Conservation (phyloP, 2,888 invertebrate genomes). For the Hoplodrina blanda region DNA sequence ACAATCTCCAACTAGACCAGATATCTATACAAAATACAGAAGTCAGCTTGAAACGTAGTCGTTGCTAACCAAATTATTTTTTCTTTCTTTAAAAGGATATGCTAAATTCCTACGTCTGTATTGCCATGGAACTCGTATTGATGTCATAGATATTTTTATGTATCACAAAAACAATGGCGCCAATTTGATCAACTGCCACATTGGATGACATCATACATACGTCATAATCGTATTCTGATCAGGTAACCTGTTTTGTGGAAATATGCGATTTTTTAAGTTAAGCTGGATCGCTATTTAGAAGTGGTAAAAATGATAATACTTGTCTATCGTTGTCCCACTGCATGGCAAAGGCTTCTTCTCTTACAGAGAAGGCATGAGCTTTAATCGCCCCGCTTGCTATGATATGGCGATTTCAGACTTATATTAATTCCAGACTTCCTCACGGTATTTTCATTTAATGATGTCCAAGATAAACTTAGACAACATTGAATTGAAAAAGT, state of each 20-base stretch:
- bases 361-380: too few relatives aligned
- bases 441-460: too few relatives aligned
- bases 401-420: too few relatives aligned
- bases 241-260: slow-evolving; percentile 33
- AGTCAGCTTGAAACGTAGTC: background rate
- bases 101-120: slow-evolving; percentile 5
- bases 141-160: slow-evolving; percentile 56
- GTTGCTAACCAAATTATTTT: background rate
- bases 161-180: slow-evolving; percentile 45
- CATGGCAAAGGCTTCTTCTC: too few relatives aligned
- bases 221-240: slow-evolving; percentile 70
- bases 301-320: too few relatives aligned
- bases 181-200: slow-evolving; percentile 47
- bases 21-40: background rate
- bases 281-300: background rate
- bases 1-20: too few relatives aligned
- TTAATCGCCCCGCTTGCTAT: too few relatives aligned
- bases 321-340: too few relatives aligned
- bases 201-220: slow-evolving; percentile 69
- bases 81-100: slow-evolving; percentile 17
- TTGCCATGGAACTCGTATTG: slow-evolving; percentile 21
- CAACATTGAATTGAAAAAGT: too few relatives aligned
- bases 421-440: too few relatives aligned
- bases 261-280: slow-evolving; percentile 13
- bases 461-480: too few relatives aligned